Evolutionary conservation across 1,140 invertebrate genomes (phyloP).

Genomic region (Drosophila rufa): DNA sequence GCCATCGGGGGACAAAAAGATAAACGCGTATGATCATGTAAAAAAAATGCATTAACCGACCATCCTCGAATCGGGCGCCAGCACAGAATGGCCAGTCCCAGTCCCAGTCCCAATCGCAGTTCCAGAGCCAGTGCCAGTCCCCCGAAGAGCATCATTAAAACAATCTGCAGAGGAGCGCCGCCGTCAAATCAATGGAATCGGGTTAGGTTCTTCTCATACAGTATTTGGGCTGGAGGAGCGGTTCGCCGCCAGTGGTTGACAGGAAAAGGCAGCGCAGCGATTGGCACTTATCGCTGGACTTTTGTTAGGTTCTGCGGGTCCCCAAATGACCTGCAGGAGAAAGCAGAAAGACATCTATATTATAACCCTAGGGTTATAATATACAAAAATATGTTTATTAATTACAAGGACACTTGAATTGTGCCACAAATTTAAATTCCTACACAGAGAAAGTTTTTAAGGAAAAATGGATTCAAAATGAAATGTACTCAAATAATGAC

Average conservation of each 20-base stretch:
- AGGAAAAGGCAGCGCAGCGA: slow-evolving; percentile 43
- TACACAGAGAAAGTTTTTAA: too few relatives aligned
- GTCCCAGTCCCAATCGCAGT: neutral
- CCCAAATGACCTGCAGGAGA: slow-evolving; percentile 40
- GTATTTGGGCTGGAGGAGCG: slow-evolving; percentile 44
- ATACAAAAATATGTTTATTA: too few relatives aligned
- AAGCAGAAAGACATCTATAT: too few relatives aligned
- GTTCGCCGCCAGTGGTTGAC: slow-evolving; percentile 44
- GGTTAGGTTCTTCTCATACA: slow-evolving; percentile 30
- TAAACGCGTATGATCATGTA: slow-evolving; percentile 84
- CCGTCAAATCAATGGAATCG: slow-evolving; percentile 71
- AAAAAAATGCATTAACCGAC: slow-evolving; percentile 76
- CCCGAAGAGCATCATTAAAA: slow-evolving; percentile 67
- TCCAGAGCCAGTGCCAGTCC: slow-evolving; percentile 1
- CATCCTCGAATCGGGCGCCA: slow-evolving; percentile 40
- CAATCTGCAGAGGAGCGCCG: slow-evolving; percentile 67
- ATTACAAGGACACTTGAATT: too few relatives aligned
- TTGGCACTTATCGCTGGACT: slow-evolving; percentile 48
- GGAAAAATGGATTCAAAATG: too few relatives aligned
- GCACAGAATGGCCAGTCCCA: slow-evolving; percentile 17
- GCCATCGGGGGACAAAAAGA: slow-evolving; percentile 73
- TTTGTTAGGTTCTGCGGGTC: slow-evolving; percentile 1
- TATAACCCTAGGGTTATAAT: too few relatives aligned
- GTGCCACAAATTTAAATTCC: too few relatives aligned
- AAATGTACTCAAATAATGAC: too few relatives aligned